A percentile compares a stretch with the other conserved stretches of the same genome.
Conservation (phyloP, 2,113 vertebrate genomes). For the Cichladusa arquata region DNA sequence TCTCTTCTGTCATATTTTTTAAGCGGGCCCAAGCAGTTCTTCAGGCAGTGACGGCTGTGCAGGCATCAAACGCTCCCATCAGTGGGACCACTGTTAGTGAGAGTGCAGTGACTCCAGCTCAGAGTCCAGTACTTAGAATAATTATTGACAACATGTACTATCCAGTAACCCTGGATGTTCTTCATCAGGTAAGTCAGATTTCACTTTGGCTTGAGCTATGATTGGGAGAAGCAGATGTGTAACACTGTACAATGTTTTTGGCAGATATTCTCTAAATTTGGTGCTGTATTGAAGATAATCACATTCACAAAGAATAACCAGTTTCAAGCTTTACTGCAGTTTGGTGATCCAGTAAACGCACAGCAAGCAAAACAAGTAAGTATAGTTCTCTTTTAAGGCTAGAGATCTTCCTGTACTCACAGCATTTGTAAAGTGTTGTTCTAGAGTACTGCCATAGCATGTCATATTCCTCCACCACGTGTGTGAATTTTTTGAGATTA, state of each 20-base stretch:
- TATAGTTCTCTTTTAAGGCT: neutral
- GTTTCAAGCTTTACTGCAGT: slow-evolving; percentile 97
- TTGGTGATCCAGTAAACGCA: slow-evolving; percentile 90
- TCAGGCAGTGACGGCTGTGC: slow-evolving; percentile 88
- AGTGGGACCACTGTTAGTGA: slow-evolving; percentile 87
- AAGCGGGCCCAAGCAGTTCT: slow-evolving; percentile 90
- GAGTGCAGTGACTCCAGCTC: slow-evolving; percentile 85
- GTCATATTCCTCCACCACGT: neutral
- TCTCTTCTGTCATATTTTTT: neutral
- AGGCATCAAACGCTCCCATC: slow-evolving; percentile 86
- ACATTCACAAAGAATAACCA: slow-evolving; percentile 99
- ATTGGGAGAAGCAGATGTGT: neutral
- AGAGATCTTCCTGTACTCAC: neutral
- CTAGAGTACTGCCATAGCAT: neutral
- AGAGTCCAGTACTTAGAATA: slow-evolving; percentile 95
- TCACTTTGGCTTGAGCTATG: neutral
- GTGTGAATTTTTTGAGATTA: neutral
- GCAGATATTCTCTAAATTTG: slow-evolving; percentile 99
- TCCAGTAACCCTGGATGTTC: slow-evolving; percentile 95
- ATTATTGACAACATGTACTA: slow-evolving; percentile 99
- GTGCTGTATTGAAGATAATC: slow-evolving; percentile 98
- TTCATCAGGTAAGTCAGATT: slow-evolving; percentile 88
- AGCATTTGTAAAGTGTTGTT: neutral
- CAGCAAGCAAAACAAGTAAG: slow-evolving; percentile 96
- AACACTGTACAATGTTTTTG: slow-evolving; percentile 52